Evolutionary conservation across 2,113 vertebrate genomes (phyloP).

Genomic region (Campylomormyrus tamandua): DNA sequence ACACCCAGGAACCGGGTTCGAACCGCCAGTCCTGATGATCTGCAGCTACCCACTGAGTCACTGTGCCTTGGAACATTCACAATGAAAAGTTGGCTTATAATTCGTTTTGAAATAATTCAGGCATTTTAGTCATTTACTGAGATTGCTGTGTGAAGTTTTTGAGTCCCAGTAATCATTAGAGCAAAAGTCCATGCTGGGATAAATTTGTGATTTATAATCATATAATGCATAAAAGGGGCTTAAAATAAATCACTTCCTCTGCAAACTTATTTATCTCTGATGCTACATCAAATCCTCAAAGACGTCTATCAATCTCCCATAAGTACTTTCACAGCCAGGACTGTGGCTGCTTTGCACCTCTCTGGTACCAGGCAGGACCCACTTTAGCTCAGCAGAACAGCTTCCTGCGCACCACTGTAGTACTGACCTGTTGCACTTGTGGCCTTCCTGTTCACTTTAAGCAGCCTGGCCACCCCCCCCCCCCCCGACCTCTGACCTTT

Average conservation of each 20-base stretch:
- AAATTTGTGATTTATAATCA: conserved; percentile 1
- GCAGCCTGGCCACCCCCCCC: neutral
- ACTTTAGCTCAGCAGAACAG: neutral
- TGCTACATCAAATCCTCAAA: neutral
- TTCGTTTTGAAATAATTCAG: neutral
- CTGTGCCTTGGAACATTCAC: neutral
- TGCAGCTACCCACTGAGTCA: neutral
- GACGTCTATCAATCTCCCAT: neutral
- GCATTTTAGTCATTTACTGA: neutral
- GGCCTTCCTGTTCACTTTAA: neutral
- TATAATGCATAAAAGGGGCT: neutral
- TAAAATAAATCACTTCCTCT: neutral
- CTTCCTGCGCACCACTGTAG: neutral
- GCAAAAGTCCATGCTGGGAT: neutral
- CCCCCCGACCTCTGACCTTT: neutral
- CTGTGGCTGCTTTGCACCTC: neutral
- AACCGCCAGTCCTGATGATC: neutral
- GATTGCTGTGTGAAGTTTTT: neutral
- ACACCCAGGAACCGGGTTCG: neutral
- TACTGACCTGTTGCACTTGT: neutral
- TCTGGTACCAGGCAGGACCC: neutral
- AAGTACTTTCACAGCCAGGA: neutral
- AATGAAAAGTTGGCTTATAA: neutral
- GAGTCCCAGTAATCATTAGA: neutral
- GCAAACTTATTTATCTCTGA: neutral